These are phyloP conservation scores for Arge pagana DNA, from an alignment of 2,888 invertebrate genomes.

Conservation along the genomic window DNA sequence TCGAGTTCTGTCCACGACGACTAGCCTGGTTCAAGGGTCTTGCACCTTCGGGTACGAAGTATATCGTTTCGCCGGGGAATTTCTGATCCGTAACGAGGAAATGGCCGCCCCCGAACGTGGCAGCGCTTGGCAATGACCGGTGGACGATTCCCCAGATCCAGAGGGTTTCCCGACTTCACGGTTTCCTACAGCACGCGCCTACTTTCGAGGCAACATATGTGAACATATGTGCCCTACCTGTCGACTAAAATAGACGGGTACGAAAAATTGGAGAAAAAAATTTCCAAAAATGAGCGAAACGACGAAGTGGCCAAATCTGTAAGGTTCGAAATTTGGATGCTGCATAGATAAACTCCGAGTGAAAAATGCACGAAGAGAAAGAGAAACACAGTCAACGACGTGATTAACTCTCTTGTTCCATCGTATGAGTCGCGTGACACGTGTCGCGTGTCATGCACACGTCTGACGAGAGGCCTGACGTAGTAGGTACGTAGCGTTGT, in stretches of 20 bases:
- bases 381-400: not conserved
- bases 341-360: not conserved
- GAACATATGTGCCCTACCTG: slow-evolving; percentile 6
- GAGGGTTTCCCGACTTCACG: slow-evolving; percentile 2
- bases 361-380: not conserved
- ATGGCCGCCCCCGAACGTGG: slow-evolving; percentile 14
- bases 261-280: too few species aligned
- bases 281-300: not conserved
- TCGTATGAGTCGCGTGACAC: not conserved
- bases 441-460: slow-evolving; percentile 13
- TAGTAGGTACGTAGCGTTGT: too few species aligned
- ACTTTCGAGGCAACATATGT: slow-evolving; percentile 8
- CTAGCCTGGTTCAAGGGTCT: too few species aligned
- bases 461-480: too few species aligned
- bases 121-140: slow-evolving; percentile 6
- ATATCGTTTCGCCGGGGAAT: not conserved
- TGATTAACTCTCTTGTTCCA: slow-evolving; percentile 5
- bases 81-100: slow-evolving; percentile 16
- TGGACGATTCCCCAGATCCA: slow-evolving; percentile 12
- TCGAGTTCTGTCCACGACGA: too few species aligned
- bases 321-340: not conserved
- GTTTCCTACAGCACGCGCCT: slow-evolving; percentile 14
- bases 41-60: too few species aligned
- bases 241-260: too few species aligned
- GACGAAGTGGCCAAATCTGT: not conserved